Evolutionary conservation across 37 sponge, comb jelly and placozoan genomes (phyloP), one percentile per base, ranked within the genome.

Genomic region (Oscarella lobularis): DNA sequence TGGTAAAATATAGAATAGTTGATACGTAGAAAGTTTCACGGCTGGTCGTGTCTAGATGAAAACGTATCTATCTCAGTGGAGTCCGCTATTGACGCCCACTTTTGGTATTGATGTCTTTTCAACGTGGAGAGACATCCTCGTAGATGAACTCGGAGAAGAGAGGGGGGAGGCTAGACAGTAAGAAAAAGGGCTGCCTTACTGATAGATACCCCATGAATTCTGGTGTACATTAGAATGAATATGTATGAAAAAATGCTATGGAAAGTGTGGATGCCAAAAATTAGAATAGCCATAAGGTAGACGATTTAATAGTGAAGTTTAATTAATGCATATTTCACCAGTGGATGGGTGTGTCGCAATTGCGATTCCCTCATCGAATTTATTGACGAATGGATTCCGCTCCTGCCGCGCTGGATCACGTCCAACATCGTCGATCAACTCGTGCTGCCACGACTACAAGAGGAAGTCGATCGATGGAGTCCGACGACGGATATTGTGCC

Each of bases 181-280:
- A n/a, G n/a, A n/a, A n/a, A n/a, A n/a, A n/a, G n/a, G 2, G 1
- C 1, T 72, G 1, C 36, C 29, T 30, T 72, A 2, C 1, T 35
- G 33, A 29, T 2, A 35, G 30, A 34, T 1, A 1, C 36, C 37
- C 32, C 1, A 37, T 35, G 2, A 2, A 29, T 2, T 72, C 1
- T 36, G 1, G 38, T 33, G 31, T 31, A 34, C 66, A n/a, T n/a
- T n/a, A 81, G 92, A 9, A 92, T 92, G 85, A 81, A 82, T 77
- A 14, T 30, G 0, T 98, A 87, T 34, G 92, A 98, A 39, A 73
- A 89, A 6, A 77, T 98, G 4, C 40, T 93, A 35, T 90, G 94
- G 91, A 89, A 93, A 41, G 80, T 90, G 36, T 93, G 91, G 99
- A 88, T 98, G 89, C 94, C 94, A 5, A 79, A 81, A 66, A 70